These are phyloP conservation scores for Ophiodon elongatus DNA, from an alignment of 2,113 vertebrate species.

Conservation along the genomic window DNA sequence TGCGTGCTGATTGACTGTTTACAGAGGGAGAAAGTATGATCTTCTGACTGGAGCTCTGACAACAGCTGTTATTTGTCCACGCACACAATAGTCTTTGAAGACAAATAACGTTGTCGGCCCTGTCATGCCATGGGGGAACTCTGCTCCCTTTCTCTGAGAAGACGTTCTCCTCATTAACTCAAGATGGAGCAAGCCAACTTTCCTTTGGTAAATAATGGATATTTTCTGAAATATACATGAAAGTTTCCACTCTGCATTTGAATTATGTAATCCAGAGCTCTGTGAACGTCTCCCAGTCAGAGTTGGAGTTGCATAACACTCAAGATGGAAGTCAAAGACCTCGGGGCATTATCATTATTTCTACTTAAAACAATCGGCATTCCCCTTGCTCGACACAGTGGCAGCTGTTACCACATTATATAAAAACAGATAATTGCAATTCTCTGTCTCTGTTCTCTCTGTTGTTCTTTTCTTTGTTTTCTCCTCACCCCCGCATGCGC, in stretches of 20 bases:
- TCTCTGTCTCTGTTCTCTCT: slow-evolving; percentile 19
- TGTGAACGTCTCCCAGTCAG: slow-evolving; percentile 25
- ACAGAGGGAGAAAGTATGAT: slow-evolving; percentile 10
- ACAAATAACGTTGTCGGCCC: slow-evolving; percentile 3
- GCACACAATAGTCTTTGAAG: slow-evolving; percentile 17
- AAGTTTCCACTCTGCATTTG: slow-evolving; percentile 58
- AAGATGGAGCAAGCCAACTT: slow-evolving; percentile 22
- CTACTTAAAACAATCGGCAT: slow-evolving; percentile 46
- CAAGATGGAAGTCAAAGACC: slow-evolving; percentile 48
- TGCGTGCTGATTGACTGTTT: slow-evolving; percentile 36
- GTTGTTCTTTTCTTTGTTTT: slow-evolving; percentile 23
- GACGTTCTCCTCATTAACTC: slow-evolving; percentile 60
- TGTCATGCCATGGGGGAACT: slow-evolving; percentile 6
- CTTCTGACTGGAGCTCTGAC: slow-evolving; percentile 30
- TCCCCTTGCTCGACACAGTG: slow-evolving; percentile 17
- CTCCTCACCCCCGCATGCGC: slow-evolving; percentile 23
- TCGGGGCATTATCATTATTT: slow-evolving; percentile 49
- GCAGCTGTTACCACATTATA: slow-evolving; percentile 57
- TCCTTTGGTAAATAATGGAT: slow-evolving; percentile 67
- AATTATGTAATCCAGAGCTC: slow-evolving; percentile 64
- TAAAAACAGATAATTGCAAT: slow-evolving; percentile 59
- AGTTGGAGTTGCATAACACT: slow-evolving; percentile 56
- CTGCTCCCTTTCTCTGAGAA: slow-evolving; percentile 6
- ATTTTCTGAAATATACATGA: slow-evolving; percentile 74
- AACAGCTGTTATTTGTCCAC: slow-evolving; percentile 30